Evolutionary conservation across 2,113 vertebrate genomes (phyloP).

Genomic region (Catharus minimus): DNA sequence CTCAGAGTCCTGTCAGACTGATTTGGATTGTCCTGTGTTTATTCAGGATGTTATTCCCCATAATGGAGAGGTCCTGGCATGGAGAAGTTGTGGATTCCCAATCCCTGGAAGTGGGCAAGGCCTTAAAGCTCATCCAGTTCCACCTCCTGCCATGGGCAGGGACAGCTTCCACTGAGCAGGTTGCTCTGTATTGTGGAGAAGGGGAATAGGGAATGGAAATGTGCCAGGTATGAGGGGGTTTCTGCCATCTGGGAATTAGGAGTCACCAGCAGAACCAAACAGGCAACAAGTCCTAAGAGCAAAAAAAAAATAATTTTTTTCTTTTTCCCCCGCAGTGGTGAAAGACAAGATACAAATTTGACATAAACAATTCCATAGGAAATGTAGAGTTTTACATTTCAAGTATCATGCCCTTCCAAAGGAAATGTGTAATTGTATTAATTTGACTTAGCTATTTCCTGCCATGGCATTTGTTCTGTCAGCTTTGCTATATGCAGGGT

Average conservation of each 20-base stretch:
- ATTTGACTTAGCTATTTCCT: not conserved
- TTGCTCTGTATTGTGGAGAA: not conserved
- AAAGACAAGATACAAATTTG: not conserved
- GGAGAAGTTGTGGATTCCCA: not conserved
- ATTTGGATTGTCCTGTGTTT: not conserved
- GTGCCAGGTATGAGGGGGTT: fast-evolving
- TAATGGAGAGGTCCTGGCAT: not conserved
- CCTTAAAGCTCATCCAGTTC: not conserved
- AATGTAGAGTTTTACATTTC: not conserved
- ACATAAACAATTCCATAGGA: not conserved
- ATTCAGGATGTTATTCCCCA: not conserved
- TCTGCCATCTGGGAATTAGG: not conserved
- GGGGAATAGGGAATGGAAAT: not conserved
- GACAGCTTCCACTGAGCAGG: not conserved
- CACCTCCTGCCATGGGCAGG: not conserved
- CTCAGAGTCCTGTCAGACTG: not conserved
- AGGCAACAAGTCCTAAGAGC: not conserved
- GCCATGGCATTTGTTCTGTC: not conserved
- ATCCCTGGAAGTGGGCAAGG: not conserved
- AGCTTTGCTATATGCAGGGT: not conserved
- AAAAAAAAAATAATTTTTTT: not conserved
- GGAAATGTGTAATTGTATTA: not conserved
- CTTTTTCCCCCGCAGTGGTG: not conserved
- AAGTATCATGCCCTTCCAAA: not conserved
- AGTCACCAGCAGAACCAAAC: not conserved